These are phyloP conservation scores for Pinctada fucata DNA, from an alignment of 2,888 invertebrate species.

Conservation along the genomic window DNA sequence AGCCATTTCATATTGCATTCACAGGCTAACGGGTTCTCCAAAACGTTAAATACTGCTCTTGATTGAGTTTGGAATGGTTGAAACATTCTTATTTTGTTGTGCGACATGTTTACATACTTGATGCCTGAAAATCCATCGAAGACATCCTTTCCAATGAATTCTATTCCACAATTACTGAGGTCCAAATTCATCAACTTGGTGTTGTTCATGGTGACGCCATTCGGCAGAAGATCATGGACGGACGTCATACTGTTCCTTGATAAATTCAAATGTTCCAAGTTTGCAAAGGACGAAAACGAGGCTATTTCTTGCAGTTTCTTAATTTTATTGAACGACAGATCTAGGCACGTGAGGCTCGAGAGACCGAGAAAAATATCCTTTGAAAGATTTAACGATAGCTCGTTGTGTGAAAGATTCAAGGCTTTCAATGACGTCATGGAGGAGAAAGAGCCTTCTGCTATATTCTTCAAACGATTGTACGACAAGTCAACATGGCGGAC, in stretches of 20 bases:
- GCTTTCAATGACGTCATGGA: slow-evolving; percentile 11
- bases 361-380: slow-evolving; percentile 25
- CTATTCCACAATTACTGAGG: slow-evolving; percentile 18
- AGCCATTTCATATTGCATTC: slow-evolving; percentile 54
- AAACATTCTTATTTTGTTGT: slow-evolving; percentile 45
- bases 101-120: slow-evolving; percentile 33
- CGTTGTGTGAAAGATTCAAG: slow-evolving; percentile 28
- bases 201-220: background rate
- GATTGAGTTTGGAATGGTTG: slow-evolving; percentile 39
- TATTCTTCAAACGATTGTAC: slow-evolving; percentile 13
- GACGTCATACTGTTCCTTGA: slow-evolving; percentile 17
- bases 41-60: slow-evolving; percentile 29
- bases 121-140: slow-evolving; percentile 44
- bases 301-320: slow-evolving; percentile 19
- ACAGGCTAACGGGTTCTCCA: slow-evolving; percentile 47
- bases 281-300: background rate
- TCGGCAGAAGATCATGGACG: slow-evolving; percentile 14
- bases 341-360: slow-evolving; percentile 14
- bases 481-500: slow-evolving; percentile 15
- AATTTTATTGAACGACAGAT: slow-evolving; percentile 30
- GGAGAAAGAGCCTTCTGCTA: slow-evolving; percentile 22
- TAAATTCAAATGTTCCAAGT: slow-evolving; percentile 12
- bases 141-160: slow-evolving; percentile 9
- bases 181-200: background rate
- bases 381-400: slow-evolving; percentile 25